These are phyloP conservation scores for Prionailurus viverrinus DNA, from an alignment of 2,113 vertebrate genomes.

Conservation along the genomic window DNA sequence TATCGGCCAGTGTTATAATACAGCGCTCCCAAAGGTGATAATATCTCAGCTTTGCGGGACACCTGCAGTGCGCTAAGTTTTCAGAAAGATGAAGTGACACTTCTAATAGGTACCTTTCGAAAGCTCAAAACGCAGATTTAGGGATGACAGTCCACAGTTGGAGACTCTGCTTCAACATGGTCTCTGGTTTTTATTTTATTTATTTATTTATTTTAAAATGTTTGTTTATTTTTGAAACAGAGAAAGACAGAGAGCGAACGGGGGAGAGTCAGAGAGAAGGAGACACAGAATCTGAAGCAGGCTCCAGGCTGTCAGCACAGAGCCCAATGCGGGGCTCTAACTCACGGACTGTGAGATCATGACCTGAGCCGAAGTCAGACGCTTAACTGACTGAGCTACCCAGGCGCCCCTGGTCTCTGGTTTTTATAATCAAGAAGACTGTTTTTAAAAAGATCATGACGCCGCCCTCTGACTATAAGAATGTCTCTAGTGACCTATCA, in stretches of 20 bases:
- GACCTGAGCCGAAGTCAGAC: too few relatives aligned
- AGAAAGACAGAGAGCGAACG: too few relatives aligned
- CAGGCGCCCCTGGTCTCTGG: not conserved
- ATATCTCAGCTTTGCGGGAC: slow-evolving; percentile 92
- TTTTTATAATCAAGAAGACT: not conserved
- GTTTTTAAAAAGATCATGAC: not conserved
- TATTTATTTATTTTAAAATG: too few relatives aligned
- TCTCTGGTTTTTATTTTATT: not conserved
- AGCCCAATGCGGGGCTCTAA: accelerated
- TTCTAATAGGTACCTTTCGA: not conserved
- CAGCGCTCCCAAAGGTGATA: slow-evolving; percentile 95
- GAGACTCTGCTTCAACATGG: not conserved
- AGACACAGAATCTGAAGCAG: too few relatives aligned
- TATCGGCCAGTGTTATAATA: slow-evolving; percentile 97
- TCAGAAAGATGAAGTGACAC: not conserved
- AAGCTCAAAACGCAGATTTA: not conserved
- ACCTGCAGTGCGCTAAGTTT: slow-evolving; percentile 92
- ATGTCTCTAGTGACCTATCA: not conserved
- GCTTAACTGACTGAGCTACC: too few relatives aligned
- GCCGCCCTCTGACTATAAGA: not conserved
- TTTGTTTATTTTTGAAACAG: too few relatives aligned
- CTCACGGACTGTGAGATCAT: too few relatives aligned
- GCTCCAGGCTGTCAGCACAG: too few relatives aligned
- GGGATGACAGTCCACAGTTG: not conserved
- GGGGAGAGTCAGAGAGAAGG: too few relatives aligned